Evolutionary conservation across 2,797 vertebrate genomes (phyloP), one percentile per base, ranked within the genome.

Genomic region (Enteromius mattozi): DNA sequence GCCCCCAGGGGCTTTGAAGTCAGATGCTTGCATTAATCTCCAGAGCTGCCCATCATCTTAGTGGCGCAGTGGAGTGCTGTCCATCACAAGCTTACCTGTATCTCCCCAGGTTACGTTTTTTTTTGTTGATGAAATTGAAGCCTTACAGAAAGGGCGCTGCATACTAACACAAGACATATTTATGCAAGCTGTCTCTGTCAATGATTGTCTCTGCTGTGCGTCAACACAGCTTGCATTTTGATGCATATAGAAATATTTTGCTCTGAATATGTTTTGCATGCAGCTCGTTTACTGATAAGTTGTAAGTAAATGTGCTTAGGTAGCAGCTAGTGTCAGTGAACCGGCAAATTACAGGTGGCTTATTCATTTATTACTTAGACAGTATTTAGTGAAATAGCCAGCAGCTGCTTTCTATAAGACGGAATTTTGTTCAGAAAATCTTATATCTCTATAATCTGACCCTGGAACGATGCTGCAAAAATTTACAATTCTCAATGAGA

Each of bases 21-120:
- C 82, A 86, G 81, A 84, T 79, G 81, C 79, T 86, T 77, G 76
- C 82, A 86, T 86, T 87, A 87, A 88, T 89, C 82, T 87, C 37
- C 33, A 78, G 76, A 86, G 82, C 82, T 87, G 86, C 83, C 86
- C 78, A 82, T 86, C 88, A 86, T 86, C 47, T 65, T 16, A 80
- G 78, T 49, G 19, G 61, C 19, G 14, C 12, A n/a, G 12, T 24
- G 51, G 74, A 82, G 72, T 80, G 42, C 63, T 82, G 82, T 84
- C 79, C 85, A 24, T 79, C 37, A 79, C 13, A 49, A 42, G 47
- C 74, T 77, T 35, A 63, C 37, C 74, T 83, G 37, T 71, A 61
- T 78, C 37, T 35, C 27, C 5, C 45, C 21, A 35, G 45, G 42
- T 70, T 30, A 51, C 5, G 7, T 24, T 13, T 56, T 56, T 42